Evolutionary conservation across 2,113 vertebrate species (phyloP).

Genomic region (Chrysochloris asiatica): DNA sequence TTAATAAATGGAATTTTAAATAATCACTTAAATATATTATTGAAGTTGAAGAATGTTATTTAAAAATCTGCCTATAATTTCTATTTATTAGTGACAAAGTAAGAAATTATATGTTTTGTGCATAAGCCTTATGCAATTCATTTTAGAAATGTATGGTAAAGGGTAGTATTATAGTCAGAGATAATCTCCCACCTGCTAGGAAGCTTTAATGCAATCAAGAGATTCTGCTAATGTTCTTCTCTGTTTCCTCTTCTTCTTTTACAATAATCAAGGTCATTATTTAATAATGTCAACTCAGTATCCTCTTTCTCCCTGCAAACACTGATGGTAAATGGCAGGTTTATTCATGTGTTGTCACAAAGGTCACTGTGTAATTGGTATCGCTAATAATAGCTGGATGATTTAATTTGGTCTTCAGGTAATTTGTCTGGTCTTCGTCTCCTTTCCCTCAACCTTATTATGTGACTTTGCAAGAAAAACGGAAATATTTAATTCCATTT

Average conservation of each 20-base stretch:
- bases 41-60: constrained; percentile 58
- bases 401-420: constrained; percentile 45
- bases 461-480: constrained; percentile 25
- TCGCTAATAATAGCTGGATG: constrained; percentile 37
- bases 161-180: not conserved
- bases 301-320: constrained; percentile 40
- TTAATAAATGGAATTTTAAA: constrained; percentile 59
- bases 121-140: constrained; percentile 18
- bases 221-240: not conserved
- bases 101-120: constrained; percentile 37
- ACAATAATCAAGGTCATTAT: constrained; percentile 55
- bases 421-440: not conserved
- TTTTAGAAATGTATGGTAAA: constrained; percentile 42
- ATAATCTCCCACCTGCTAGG: constrained; percentile 17
- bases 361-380: constrained; percentile 21
- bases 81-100: constrained; percentile 33
- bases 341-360: constrained; percentile 45
- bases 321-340: constrained; percentile 46
- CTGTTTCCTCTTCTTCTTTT: not conserved
- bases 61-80: constrained; percentile 33
- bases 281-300: not conserved
- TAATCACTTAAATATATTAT: constrained; percentile 61
- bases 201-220: constrained; percentile 19
- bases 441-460: not conserved
- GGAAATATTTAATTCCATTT: constrained; percentile 10